These are phyloP conservation scores for Pungitius pungitius DNA, from an alignment of 2,113 vertebrate genomes.

Conservation along the genomic window DNA sequence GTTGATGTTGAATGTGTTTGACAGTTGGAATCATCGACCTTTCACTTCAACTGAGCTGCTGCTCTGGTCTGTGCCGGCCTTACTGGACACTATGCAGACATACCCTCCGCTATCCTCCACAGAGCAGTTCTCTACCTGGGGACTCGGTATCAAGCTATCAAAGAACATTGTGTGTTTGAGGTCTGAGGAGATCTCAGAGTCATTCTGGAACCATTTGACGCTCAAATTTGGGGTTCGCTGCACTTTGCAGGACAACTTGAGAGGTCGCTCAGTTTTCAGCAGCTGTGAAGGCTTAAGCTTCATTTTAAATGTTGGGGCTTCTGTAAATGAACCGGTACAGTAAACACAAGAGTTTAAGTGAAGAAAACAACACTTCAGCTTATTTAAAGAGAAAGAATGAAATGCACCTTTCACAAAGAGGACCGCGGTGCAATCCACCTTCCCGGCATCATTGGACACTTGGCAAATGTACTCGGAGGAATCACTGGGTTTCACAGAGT, in stretches of 20 bases:
- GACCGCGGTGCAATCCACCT: slow-evolving; percentile 85
- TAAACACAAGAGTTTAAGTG: not conserved
- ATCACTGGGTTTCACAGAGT: slow-evolving; percentile 87
- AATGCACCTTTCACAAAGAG: slow-evolving; percentile 95
- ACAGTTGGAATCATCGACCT: slow-evolving; percentile 82
- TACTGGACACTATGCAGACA: slow-evolving; percentile 88
- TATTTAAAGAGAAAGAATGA: slow-evolving; percentile 51
- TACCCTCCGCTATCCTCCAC: slow-evolving; percentile 90
- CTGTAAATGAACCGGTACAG: slow-evolving; percentile 81
- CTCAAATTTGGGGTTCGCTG: slow-evolving; percentile 88
- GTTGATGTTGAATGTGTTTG: not conserved
- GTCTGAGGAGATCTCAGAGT: slow-evolving; percentile 84
- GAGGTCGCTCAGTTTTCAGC: slow-evolving; percentile 84
- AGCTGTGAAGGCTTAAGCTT: slow-evolving; percentile 86
- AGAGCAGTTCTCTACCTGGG: slow-evolving; percentile 78
- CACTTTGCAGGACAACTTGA: slow-evolving; percentile 89
- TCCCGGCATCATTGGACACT: slow-evolving; percentile 90
- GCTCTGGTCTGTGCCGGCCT: slow-evolving; percentile 90
- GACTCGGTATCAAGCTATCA: slow-evolving; percentile 80
- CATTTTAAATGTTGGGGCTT: slow-evolving; percentile 88
- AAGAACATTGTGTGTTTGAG: slow-evolving; percentile 84
- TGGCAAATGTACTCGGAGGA: slow-evolving; percentile 91
- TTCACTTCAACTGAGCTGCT: slow-evolving; percentile 87
- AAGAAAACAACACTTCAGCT: slow-evolving; percentile 39
- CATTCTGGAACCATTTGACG: slow-evolving; percentile 89